Conservation (phyloP, 2,888 invertebrate genomes). For the Smittia aterrima region DNA sequence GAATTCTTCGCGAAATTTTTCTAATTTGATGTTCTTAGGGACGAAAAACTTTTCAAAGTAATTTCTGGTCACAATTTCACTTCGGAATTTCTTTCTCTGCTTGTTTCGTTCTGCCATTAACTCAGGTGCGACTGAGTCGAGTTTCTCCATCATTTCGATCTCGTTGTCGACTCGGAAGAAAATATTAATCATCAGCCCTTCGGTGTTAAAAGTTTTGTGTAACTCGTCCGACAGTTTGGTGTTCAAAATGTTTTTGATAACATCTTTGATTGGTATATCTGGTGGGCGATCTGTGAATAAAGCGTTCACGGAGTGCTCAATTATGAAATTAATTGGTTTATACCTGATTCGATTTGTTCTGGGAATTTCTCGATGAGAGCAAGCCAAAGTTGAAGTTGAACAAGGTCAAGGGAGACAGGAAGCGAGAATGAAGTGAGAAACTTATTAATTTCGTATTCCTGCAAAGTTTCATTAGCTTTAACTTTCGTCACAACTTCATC, state of each 20-base stretch:
- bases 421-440: constrained; percentile 70
- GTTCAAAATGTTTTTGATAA: constrained; percentile 73
- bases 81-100: constrained; percentile 54
- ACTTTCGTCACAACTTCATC: constrained; percentile 58
- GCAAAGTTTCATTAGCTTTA: constrained; percentile 55
- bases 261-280: constrained; percentile 68
- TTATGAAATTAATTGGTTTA: constrained; percentile 37
- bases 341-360: constrained; percentile 50
- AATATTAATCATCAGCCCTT: constrained; percentile 56
- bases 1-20: constrained; percentile 56
- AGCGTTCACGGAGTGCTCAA: constrained; percentile 42
- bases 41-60: constrained; percentile 60
- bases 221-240: constrained; percentile 59
- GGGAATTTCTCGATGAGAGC: constrained; percentile 60
- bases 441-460: constrained; percentile 62
- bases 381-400: constrained; percentile 66
- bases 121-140: constrained; percentile 51
- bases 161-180: constrained; percentile 56
- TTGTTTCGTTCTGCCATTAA: constrained; percentile 29
- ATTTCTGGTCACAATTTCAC: constrained; percentile 64
- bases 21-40: constrained; percentile 55
- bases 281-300: constrained; percentile 47
- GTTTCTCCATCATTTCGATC: constrained; percentile 59
- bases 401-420: constrained; percentile 65
- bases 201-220: constrained; percentile 57